Evolutionary conservation across 2,797 vertebrate species (phyloP).

Genomic region (Lemur catta): DNA sequence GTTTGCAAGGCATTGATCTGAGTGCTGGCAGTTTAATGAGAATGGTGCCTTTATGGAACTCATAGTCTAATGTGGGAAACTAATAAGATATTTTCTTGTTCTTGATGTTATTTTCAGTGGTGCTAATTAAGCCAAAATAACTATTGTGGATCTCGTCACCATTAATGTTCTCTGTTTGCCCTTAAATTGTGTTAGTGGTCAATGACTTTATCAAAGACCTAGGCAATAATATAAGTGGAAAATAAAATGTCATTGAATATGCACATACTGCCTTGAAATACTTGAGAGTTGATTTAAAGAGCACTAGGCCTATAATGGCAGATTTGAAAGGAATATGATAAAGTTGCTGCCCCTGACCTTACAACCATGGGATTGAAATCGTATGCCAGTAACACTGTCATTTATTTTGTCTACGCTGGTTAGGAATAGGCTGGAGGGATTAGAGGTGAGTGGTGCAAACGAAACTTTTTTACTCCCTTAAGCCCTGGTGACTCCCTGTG

Average conservation of each 20-base stretch:
- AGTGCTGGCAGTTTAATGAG: neutral
- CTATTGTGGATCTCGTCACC: neutral
- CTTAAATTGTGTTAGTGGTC: neutral
- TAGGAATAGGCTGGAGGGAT: neutral
- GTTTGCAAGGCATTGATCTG: neutral
- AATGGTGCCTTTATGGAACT: neutral
- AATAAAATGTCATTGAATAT: neutral
- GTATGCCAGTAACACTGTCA: neutral
- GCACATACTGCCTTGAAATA: neutral
- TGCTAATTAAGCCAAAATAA: neutral
- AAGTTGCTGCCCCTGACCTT: neutral
- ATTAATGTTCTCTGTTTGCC: neutral
- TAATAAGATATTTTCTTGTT: neutral
- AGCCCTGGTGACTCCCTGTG: neutral
- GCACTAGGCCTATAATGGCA: neutral
- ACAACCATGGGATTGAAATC: neutral
- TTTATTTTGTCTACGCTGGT: neutral
- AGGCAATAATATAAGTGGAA: neutral
- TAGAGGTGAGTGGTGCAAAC: neutral
- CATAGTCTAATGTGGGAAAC: neutral
- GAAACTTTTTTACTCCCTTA: neutral
- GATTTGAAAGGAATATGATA: neutral
- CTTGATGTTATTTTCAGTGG: neutral
- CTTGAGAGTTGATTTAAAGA: conserved; percentile 7
- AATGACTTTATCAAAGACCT: neutral